Percentiles rank a stretch among this genome's conserved stretches.
phyloP scores from a whole-genome alignment of 2,888 invertebrate genomes.

The Drosophila macrospina region DNA sequence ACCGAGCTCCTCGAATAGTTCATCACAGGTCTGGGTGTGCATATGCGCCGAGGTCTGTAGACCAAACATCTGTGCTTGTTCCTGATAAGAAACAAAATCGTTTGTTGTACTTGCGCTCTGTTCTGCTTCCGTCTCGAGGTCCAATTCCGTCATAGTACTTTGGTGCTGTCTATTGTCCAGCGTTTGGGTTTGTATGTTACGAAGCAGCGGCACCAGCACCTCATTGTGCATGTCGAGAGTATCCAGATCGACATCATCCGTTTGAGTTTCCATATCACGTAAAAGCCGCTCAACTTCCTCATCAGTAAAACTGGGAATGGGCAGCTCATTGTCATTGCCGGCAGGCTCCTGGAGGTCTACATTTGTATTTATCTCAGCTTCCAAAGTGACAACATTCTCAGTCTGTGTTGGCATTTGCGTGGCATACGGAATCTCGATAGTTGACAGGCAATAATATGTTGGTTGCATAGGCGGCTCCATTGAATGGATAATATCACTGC shows the following conservation, averaged over 20 bases:
- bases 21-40: conserved; percentile 87
- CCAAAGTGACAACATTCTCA: conserved; percentile 14
- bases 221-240: conserved; percentile 52
- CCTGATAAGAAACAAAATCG: conserved; percentile 15
- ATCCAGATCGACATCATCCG: conserved; percentile 83
- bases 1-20: conserved; percentile 87
- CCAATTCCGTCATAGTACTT: conserved; percentile 64
- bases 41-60: conserved; percentile 64
- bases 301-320: conserved; percentile 43
- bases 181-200: conserved; percentile 65
- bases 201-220: conserved; percentile 52
- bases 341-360: conserved; percentile 1
- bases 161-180: conserved; percentile 56
- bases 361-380: conserved; percentile 5
- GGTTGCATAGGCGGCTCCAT: conserved; percentile 13
- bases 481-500: neutral
- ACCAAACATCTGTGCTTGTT: conserved; percentile 52
- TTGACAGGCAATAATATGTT: conserved; percentile 31
- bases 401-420: conserved; percentile 21
- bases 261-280: conserved; percentile 88
- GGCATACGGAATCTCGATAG: conserved; percentile 30
- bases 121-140: conserved; percentile 11
- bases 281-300: conserved; percentile 74
- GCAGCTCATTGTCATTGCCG: conserved; percentile 14
- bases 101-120: neutral